phyloP scores from a whole-genome alignment of 2,113 vertebrate genomes.

The Symphodus melops region DNA sequence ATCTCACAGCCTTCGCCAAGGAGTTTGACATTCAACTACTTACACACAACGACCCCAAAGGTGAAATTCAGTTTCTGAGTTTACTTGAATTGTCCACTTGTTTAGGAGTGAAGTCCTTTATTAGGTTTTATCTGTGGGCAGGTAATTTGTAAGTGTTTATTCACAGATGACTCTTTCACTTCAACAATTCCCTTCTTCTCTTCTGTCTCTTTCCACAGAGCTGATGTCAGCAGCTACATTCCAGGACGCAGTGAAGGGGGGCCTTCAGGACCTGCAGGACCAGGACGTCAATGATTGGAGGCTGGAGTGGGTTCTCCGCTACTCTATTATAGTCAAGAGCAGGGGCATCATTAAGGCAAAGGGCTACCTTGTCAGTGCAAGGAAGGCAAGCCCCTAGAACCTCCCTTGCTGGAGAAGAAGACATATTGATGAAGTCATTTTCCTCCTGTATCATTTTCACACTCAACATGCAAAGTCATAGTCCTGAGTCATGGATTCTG shows the following conservation, averaged over 20 bases:
- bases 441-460: constrained; percentile 31
- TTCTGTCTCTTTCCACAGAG: constrained; percentile 80
- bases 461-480: constrained; percentile 25
- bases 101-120: too few species aligned
- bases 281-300: constrained; percentile 86
- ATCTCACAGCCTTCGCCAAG: constrained; percentile 97
- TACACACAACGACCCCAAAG: constrained; percentile 98
- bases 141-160: too few species aligned
- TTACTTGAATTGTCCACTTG: too few species aligned
- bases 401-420: neutral
- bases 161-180: too few species aligned
- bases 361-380: constrained; percentile 95
- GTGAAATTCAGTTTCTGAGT: constrained; percentile 72
- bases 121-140: too few species aligned
- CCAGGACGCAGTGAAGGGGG: constrained; percentile 91
- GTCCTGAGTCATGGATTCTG: constrained; percentile 18
- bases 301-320: constrained; percentile 95
- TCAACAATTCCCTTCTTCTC: too few species aligned
- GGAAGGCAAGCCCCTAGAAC: constrained; percentile 82
- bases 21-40: constrained; percentile 96
- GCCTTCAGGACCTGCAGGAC: constrained; percentile 76
- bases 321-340: constrained; percentile 97
- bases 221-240: constrained; percentile 92
- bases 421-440: constrained; percentile 65
- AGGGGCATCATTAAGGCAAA: constrained; percentile 98